Percentiles rank a stretch among this genome's conserved stretches.
These are phyloP conservation scores for Luscinia luscinia DNA, from an alignment of 2,797 vertebrate genomes.

Conservation along the genomic window DNA sequence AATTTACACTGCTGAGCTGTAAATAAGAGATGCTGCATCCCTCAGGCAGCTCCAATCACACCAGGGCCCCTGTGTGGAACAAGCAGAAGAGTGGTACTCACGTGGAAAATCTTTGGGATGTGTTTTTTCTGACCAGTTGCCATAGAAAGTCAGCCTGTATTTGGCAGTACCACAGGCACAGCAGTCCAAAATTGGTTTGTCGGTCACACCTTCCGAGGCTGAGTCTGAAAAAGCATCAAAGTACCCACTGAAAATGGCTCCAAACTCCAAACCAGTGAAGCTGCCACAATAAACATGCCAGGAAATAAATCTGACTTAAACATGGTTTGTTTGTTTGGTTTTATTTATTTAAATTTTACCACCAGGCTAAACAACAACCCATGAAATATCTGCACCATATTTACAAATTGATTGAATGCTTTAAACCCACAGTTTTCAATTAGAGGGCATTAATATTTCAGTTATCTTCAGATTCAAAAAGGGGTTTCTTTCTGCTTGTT, in stretches of 20 bases:
- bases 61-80: no score
- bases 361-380: not conserved
- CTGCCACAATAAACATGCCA: not conserved
- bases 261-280: not conserved
- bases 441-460: not conserved
- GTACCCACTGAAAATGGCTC: not conserved
- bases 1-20: not conserved
- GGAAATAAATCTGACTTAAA: not conserved
- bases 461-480: not conserved
- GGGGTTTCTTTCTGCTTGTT: not conserved
- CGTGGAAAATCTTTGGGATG: constrained; percentile 97
- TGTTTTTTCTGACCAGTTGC: constrained; percentile 96
- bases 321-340: rapidly evolving
- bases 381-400: not conserved
- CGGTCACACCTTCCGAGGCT: constrained; percentile 79
- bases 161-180: constrained; percentile 98
- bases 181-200: constrained; percentile 86
- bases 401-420: not conserved
- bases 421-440: not conserved
- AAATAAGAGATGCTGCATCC: not conserved
- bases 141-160: constrained; percentile 94
- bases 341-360: not conserved
- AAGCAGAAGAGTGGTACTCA: constrained; percentile 76
- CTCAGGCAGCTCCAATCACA: not conserved
- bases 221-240: constrained; percentile 78